A percentile compares a stretch with the other conserved stretches of the same genome.
Evolutionary conservation across 2,113 vertebrate genomes (phyloP).

Genomic region (Buteo buteo): DNA sequence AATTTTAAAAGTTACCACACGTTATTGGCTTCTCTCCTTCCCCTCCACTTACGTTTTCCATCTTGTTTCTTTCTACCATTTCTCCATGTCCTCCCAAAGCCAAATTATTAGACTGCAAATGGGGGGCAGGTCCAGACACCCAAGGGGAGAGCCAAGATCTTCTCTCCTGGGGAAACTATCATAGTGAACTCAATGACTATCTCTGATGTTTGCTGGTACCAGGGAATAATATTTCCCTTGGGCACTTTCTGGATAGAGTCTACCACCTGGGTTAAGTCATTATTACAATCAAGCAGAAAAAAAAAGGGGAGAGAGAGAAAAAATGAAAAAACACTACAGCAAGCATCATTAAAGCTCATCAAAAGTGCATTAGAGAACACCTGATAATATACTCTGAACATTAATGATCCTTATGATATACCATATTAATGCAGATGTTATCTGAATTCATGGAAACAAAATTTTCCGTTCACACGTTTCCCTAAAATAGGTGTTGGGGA

Average conservation of each 20-base stretch:
- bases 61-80: background rate
- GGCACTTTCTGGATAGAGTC: conserved; percentile 54
- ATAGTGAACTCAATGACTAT: conserved; percentile 38
- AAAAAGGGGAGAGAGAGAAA: background rate
- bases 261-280: conserved; percentile 77
- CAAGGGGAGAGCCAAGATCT: conserved; percentile 34
- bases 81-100: background rate
- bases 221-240: conserved; percentile 71
- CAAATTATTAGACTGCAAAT: conserved; percentile 3
- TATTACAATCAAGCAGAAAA: conserved; percentile 59
- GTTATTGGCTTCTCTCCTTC: background rate
- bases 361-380: conserved; percentile 73
- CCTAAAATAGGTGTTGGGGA: background rate
- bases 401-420: conserved; percentile 68
- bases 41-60: background rate
- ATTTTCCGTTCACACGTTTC: conserved; percentile 19
- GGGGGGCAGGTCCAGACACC: conserved; percentile 48
- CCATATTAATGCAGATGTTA: conserved; percentile 64
- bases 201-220: conserved; percentile 70
- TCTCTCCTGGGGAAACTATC: conserved; percentile 28
- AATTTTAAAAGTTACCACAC: background rate
- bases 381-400: conserved; percentile 66
- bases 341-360: conserved; percentile 72
- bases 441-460: conserved; percentile 20
- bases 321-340: conserved; percentile 58